Evolutionary conservation across 2,888 invertebrate species (phyloP).

Genomic region (Scaptomyza flava): DNA sequence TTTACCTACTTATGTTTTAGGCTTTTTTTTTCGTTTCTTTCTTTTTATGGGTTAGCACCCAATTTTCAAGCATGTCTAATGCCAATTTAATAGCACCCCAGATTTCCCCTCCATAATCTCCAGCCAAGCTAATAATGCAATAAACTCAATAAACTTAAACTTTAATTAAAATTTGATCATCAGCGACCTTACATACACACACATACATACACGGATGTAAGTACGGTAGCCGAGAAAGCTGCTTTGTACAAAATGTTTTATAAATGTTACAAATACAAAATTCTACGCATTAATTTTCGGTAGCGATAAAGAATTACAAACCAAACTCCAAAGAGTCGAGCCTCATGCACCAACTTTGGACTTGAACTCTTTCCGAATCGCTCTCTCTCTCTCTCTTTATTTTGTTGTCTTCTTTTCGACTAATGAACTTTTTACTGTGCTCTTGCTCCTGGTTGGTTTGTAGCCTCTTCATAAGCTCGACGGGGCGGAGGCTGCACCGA

Average conservation of each 20-base stretch:
- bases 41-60: slow-evolving; percentile 15
- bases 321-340: slow-evolving; percentile 36
- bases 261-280: slow-evolving; percentile 62
- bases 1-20: slow-evolving; percentile 13
- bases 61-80: slow-evolving; percentile 49
- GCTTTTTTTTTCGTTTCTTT: slow-evolving; percentile 1
- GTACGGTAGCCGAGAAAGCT: slow-evolving; percentile 64
- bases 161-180: slow-evolving; percentile 72
- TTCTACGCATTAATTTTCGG: slow-evolving; percentile 82
- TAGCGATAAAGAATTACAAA: slow-evolving; percentile 80
- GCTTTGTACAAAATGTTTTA: slow-evolving; percentile 39
- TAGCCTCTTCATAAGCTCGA: slow-evolving; percentile 20
- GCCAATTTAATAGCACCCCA: slow-evolving; percentile 69
- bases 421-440: slow-evolving; percentile 42
- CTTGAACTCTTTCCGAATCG: slow-evolving; percentile 39
- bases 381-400: background rate
- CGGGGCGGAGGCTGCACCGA: slow-evolving; percentile 45
- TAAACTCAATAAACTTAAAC: slow-evolving; percentile 44
- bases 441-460: slow-evolving; percentile 11
- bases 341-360: slow-evolving; percentile 18
- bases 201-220: background rate
- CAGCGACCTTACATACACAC: slow-evolving; percentile 12
- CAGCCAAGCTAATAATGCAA: slow-evolving; percentile 72
- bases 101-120: slow-evolving; percentile 40
- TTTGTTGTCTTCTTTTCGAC: slow-evolving; percentile 7